Conservation (phyloP, 92 coral and sea anemone genomes). For the Phenganax stokvisi region DNA sequence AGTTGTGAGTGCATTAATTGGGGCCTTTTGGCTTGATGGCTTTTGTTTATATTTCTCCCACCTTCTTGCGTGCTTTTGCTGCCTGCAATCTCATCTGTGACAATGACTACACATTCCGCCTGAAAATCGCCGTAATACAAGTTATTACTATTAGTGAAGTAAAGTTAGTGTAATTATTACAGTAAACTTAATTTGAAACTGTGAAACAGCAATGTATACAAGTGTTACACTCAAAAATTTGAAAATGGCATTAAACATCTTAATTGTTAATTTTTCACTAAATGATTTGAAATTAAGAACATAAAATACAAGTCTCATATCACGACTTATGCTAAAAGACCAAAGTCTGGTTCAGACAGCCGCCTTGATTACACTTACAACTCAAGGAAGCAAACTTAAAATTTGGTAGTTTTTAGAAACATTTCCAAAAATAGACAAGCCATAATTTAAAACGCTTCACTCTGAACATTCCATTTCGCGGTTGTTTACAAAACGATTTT, state of each 20-base stretch:
- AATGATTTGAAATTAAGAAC: no score
- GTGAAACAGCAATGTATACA: background rate
- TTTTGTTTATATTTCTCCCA: background rate
- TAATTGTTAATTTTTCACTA: no score
- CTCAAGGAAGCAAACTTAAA: no score
- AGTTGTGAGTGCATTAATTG: background rate
- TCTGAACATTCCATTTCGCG: no score
- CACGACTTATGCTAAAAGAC: no score
- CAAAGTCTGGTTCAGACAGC: no score
- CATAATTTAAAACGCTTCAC: no score
- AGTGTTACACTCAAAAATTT: background rate
- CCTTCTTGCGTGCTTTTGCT: constrained; percentile 39
- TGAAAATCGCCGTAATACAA: background rate
- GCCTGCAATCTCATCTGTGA: constrained; percentile 39
- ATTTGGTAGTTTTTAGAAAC: no score
- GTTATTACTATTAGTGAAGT: background rate
- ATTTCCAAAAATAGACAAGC: no score
- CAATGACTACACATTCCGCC: constrained; percentile 37
- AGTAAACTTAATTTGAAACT: background rate
- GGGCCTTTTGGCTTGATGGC: background rate
- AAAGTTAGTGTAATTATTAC: background rate
- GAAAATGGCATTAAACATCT: background rate
- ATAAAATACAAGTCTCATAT: no score
- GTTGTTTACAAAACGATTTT: no score
- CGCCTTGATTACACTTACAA: no score